Evolutionary conservation across 2,888 invertebrate species (phyloP), one percentile per base, ranked within the genome.

Genomic region (Unio pictorum): DNA sequence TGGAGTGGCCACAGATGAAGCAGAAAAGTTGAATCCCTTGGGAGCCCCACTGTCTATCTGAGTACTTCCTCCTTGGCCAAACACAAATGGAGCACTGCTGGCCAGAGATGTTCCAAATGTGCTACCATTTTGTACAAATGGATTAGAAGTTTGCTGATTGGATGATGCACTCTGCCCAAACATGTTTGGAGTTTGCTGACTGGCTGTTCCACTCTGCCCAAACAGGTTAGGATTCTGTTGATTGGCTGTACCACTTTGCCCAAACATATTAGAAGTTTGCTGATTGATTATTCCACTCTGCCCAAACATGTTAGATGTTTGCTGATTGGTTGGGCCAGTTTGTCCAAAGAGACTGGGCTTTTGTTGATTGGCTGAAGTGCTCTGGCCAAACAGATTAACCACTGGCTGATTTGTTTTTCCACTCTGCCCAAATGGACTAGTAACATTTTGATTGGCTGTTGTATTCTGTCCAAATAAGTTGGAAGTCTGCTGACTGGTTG

Each of bases 121-220:
- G 28, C 23, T 65, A 55, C 57, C 30, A 28, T 64, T 57, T 61
- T 71, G 65, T 17, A 73, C 74, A 68, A 73, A 75, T 18, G 74
- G 73, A 68, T 70, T 67, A 61, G 73, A 74, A 62, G 75, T 73
- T 63, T 75, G 71, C 62, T 45, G 45, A 45, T 78, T 75, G 17
- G 74, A 72, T 61, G 78, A 71, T 20, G 78, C 71, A 28, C 68
- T 73, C 66, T 67, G 73, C n/a, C 74, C 75, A 69, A 78, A 78
- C 18, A 62, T 45, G 17, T 23, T 55, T 7, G 62, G 6, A 20
- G 8, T 23, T 62, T 62, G 55, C 45, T 55, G 45, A 23, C 1
- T 62, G 45, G 45, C 45, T 55, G 4, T 45, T 62, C 55, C 26
- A 55, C 8, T 45, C 45, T 11, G 45, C 45, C 45, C 45, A 45